Evolutionary conservation across 2,888 invertebrate species (phyloP).

Genomic region (Anthrax anthrax): DNA sequence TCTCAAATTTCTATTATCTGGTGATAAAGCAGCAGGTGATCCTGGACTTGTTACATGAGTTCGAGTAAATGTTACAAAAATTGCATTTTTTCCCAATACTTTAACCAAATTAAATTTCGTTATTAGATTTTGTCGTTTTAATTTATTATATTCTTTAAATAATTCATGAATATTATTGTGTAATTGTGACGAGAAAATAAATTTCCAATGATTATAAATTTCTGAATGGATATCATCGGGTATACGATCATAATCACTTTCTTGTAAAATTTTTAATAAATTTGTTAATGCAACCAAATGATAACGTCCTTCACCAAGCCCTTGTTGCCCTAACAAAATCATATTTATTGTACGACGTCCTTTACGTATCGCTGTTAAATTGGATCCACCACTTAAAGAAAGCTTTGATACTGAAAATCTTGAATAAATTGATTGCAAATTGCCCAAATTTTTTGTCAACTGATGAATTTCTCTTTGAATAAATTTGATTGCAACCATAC

Average conservation of each 20-base stretch:
- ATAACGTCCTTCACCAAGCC: slow-evolving; percentile 37
- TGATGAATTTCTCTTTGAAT: slow-evolving; percentile 25
- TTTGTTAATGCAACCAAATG: slow-evolving; percentile 36
- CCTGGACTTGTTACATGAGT: slow-evolving; percentile 8
- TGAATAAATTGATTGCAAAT: slow-evolving; percentile 36
- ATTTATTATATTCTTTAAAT: slow-evolving; percentile 19
- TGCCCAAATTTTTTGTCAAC: slow-evolving; percentile 35
- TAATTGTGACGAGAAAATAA: slow-evolving; percentile 37
- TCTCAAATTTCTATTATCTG: too few species aligned
- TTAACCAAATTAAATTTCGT: slow-evolving; percentile 20
- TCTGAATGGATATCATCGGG: slow-evolving; percentile 34
- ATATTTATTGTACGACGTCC: slow-evolving; percentile 40
- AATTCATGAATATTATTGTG: slow-evolving; percentile 26
- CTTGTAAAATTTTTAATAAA: slow-evolving; percentile 26
- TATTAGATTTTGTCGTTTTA: slow-evolving; percentile 22
- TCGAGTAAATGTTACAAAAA: slow-evolving; percentile 13
- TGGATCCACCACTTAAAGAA: slow-evolving; percentile 33
- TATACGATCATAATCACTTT: slow-evolving; percentile 25
- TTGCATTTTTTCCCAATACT: slow-evolving; percentile 18
- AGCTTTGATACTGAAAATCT: slow-evolving; percentile 15
- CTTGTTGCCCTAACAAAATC: slow-evolving; percentile 44
- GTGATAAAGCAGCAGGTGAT: too few species aligned
- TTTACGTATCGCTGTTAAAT: slow-evolving; percentile 33
- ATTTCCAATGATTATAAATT: slow-evolving; percentile 38
- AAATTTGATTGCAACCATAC: slow-evolving; percentile 25